Percentiles rank a stretch among this genome's conserved stretches.
Evolutionary conservation across 1,140 invertebrate species (phyloP).

Genomic region (Bombus difficillimus): DNA sequence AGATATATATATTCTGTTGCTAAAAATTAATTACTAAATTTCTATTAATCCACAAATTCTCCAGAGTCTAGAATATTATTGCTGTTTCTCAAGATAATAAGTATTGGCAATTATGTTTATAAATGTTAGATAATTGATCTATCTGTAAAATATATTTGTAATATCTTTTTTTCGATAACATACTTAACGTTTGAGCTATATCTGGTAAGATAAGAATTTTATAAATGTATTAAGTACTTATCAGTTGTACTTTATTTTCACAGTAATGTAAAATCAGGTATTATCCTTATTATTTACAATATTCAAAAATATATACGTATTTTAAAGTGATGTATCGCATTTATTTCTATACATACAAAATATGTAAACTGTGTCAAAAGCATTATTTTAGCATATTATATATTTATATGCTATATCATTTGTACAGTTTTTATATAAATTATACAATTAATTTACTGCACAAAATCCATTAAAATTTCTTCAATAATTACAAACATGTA

Average conservation of each 20-base stretch:
- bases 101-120: neutral
- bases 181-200: neutral
- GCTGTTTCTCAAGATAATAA: conserved; percentile 4
- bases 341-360: conserved; percentile 22
- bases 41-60: neutral
- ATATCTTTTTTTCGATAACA: neutral
- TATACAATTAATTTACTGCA: neutral
- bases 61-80: neutral
- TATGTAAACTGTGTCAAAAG: neutral
- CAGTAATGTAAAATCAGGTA: neutral
- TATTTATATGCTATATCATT: neutral
- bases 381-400: neutral
- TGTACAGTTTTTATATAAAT: neutral
- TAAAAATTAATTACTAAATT: neutral
- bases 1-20: conserved; percentile 10
- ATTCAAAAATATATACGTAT: conserved; percentile 16
- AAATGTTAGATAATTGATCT: neutral
- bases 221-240: neutral
- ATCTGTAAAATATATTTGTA: neutral
- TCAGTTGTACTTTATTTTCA: conserved; percentile 12
- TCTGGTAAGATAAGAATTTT: neutral
- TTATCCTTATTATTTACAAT: conserved; percentile 1
- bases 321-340: neutral
- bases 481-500: neutral
- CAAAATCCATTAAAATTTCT: neutral